Evolutionary conservation across 2,797 vertebrate species (phyloP), one percentile per base, ranked within the genome.

Genomic region (Fundulus diaphanus): DNA sequence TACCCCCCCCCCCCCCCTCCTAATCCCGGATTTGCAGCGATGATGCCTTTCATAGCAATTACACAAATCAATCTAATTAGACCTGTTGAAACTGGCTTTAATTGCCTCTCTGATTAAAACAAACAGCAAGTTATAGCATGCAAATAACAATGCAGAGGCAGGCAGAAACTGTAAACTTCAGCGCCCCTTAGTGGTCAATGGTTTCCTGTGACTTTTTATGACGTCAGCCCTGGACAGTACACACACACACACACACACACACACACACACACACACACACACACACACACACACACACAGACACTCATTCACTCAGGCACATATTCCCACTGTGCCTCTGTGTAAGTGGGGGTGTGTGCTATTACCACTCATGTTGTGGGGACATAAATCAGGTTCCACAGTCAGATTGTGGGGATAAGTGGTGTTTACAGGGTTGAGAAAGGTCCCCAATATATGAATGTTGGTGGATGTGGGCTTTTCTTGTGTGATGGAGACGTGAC

Each of bases 1-100:
- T n/a, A n/a, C n/a, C n/a, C n/a, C n/a, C n/a, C n/a, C n/a, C n/a
- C n/a, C n/a, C n/a, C n/a, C n/a, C n/a, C 72, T 68, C 75, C 82
- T 87, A 90, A 91, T 92, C 90, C 89, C n/a, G 86, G 88, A 92
- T 90, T 92, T 90, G 78, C 74, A 73, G 84, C 68, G 85, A 89
- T 86, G 92, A 90, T 68, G 74, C 85, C 74, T 91, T 92, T 93
- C 87, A 88, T 91, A 92, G 89, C 90, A 94, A 93, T 92, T 92
- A 91, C 92, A 93, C 79, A 92, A 92, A 93, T 93, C 84, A 91
- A 87, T 92, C 90, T 94, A 88, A 95, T 94, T 94, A 94, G 90
- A 93, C 89, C 88, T 88, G 90, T 92, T 93, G 85, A 89, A 90
- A 93, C 88, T 88, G 86, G 85, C 88, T 92, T 90, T 94, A 95